Base-by-base conservation (phyloP, 2,888 invertebrate species). In the Lasioglossum figueresi region DNA sequence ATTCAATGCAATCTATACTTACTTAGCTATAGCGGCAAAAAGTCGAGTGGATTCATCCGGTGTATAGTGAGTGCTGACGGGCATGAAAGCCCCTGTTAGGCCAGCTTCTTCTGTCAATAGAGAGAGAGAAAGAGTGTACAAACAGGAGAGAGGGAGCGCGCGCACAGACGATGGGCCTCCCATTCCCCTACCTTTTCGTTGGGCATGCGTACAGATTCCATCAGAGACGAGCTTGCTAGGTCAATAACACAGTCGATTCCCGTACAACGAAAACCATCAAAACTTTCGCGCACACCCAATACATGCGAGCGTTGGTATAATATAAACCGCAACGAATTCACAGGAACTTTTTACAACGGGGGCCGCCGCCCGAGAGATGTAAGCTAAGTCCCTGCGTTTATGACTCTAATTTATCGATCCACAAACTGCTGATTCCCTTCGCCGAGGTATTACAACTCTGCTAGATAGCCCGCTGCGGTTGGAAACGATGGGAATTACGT, bases 181-280 rank as follows among this genome's bases (percentile, higher is more conserved):
- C 66, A 34, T 68, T 37, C 66, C 23, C 66, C 66, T 68, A 68
- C 66, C 66, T 68, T 37, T 23, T 66, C 59, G 10, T 66, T 68
- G 66, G 34, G 66, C 66, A 34, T 68, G 66, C 66, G 66, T 37
- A 68, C 66, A 19, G 23, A 23, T 23, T 37, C 66, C 23, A 23
- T 68, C 37, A 37, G 66, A 37, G 66, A 23, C 34, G 37, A 37
- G 31, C 66, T 37, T 12, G 66, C 34, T 68, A 68, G 66, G 66
- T 68, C 66, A 68, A 68, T 68, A 68, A 68, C 66, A 68, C 66
- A 34, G 66, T 68, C 66, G 66, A 68, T 68, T 37, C 66, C 34
- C 34, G 37, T 68, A 68, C 66, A 34, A 34, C 19, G 31, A 34
- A 68, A 37, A 4, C 23, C 34, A 68, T 68, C 34, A 68, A 68